Base-by-base conservation (phyloP, 2,797 vertebrate species). In the Halcyon badia region DNA sequence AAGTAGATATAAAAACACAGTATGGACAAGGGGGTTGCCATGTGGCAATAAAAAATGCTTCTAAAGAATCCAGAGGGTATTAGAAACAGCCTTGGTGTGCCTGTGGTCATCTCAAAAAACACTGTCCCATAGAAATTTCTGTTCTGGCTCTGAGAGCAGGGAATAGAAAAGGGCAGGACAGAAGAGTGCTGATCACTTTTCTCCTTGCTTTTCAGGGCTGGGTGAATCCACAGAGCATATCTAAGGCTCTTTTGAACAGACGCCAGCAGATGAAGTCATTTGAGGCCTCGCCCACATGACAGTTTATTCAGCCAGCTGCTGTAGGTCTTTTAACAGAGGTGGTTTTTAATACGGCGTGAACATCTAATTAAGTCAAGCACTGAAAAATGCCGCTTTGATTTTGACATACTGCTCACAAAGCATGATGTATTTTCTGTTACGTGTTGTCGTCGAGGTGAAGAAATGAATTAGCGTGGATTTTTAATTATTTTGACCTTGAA, bases 181-280 rank as follows among this genome's bases (percentile, higher is more conserved):
- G 52, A 85, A 58, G 16, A 25, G 11, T 11, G 37, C 56, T 57
- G 71, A 68, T 85, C 8, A 7, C 39, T 85, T 80, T 62, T 57
- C 83, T 87, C 54, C 71, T 56, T 24, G 44, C 62, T 85, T 89
- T 80, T 58, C 57, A 68, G 60, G 52, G 39, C 64, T 65, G 79
- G 64, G 46, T 62, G 68, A 92, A 87, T 82, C 66, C 62, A 51
- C 68, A n/a, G 30, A 83, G 64, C 4, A 2, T 65, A 90, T 92
- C 75, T 87, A 46, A 89, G 73, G 68, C 76, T 92, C 92, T 83
- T 87, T 68, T 64, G 84, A 95, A 71, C 54, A 91, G 42, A 54
- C 65, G 83, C 46, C 82, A 92, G 70, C 72, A 91, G 87, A 94
- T 88, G 89, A 92, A 91, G 91, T 83, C 44, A 94, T 80, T 1